Base-by-base conservation (phyloP, 2,888 invertebrate species). In the Parnassius smintheus region DNA sequence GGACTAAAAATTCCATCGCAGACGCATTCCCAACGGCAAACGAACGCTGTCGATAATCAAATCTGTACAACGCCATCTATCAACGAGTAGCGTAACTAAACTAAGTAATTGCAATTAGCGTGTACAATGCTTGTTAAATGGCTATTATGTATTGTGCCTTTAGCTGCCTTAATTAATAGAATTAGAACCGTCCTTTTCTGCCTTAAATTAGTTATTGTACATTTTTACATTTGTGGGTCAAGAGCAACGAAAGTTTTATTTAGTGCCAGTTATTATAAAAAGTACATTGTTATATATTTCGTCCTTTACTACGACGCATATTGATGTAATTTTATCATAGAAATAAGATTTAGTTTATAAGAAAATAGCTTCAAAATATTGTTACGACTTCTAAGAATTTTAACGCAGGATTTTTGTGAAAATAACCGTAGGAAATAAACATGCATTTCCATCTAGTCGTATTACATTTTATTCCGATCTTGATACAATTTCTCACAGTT, bases 141-240 rank as follows among this genome's bases (percentile, higher is more conserved):
- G 63, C 67, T 77, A 78, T 35, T 52, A 18, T 13, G n/a, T 45
- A 86, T 88, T 85, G 49, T 49, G n/a, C 49, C 86, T 88, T 85
- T 80, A 81, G 80, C 80, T 86, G 88, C 86, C 88, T 89, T 89
- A 84, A 72, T 70, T 68, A 74, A 75, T 82, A 18, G 18, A 18
- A 18, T 82, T 78, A 80, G 18, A 18, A 87, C 91, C 90, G 89
- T 90, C 91, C 90, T 83, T 68, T 76, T 75, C 77, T 83, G 87
- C 85, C 86, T 89, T 87, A 83, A 65, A 71, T 72, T 71, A 68
- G 63, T 70, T 65, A 58, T 59, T 75, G 72, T 76, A 73, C 69
- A 66, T 73, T 68, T 73, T 74, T 62, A 46, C 70, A 70, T 69
- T 71, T 80, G 83, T 86, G 85, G 86, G 86, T 88, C 70, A 75